These are phyloP conservation scores for Charaxes varanes DNA, from an alignment of 1,140 invertebrate genomes.

Conservation along the genomic window DNA sequence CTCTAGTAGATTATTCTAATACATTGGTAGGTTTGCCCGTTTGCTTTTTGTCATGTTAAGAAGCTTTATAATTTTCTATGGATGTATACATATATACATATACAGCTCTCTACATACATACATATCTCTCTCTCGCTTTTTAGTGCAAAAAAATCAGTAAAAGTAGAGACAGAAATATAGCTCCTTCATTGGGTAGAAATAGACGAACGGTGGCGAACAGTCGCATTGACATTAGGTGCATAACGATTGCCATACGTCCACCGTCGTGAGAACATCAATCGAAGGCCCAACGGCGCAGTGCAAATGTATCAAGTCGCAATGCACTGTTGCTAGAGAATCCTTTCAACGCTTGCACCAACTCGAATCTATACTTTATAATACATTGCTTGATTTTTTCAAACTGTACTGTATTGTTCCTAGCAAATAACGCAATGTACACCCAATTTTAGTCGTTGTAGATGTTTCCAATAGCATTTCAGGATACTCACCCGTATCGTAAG, in stretches of 20 bases:
- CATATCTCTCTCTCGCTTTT: no score
- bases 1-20: no score
- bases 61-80: no score
- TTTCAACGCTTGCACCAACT: constrained; percentile 8
- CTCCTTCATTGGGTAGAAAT: constrained; percentile 41
- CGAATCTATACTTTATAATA: constrained; percentile 3
- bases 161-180: no score
- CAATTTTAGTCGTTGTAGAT: neutral
- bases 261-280: constrained; percentile 59
- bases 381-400: constrained; percentile 16
- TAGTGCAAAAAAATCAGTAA: no score
- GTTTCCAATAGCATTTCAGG: constrained; percentile 16
- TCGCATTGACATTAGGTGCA: constrained; percentile 63
- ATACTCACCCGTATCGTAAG: constrained; percentile 34
- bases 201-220: constrained; percentile 49
- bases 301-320: constrained; percentile 56
- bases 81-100: no score
- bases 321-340: constrained; percentile 30
- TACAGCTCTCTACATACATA: no score
- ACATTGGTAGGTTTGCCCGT: no score
- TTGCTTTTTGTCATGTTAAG: no score
- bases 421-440: constrained; percentile 18
- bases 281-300: constrained; percentile 47
- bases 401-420: neutral
- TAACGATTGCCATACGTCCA: constrained; percentile 66